Percentiles rank a stretch among this genome's conserved stretches.
Evolutionary conservation across 1,140 invertebrate species (phyloP).

Genomic region (Sycophila sp.): DNA sequence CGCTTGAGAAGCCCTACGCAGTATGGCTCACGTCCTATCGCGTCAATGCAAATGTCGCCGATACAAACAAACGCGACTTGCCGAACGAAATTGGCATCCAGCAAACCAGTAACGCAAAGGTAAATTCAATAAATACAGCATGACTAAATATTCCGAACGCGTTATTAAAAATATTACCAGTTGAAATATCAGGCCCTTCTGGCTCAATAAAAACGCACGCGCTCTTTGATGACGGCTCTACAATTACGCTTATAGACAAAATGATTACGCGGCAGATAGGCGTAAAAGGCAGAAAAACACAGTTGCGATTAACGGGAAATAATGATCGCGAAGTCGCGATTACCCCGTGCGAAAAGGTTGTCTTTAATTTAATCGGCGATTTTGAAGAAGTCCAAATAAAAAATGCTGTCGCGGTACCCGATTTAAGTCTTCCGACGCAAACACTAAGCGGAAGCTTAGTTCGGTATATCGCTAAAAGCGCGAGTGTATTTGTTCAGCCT

Average conservation of each 20-base stretch:
- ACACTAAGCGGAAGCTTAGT: not conserved
- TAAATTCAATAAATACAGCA: not conserved
- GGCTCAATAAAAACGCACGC: not conserved
- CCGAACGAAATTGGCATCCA: not conserved
- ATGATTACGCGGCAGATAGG: not conserved
- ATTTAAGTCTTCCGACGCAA: not conserved
- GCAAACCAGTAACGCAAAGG: not conserved
- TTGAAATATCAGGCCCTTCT: not conserved
- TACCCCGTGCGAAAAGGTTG: not conserved
- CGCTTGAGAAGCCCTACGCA: too few relatives aligned
- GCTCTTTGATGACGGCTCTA: not conserved
- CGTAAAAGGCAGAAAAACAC: not conserved
- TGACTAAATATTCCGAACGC: not conserved
- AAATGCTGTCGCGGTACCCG: not conserved
- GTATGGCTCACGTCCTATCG: not conserved
- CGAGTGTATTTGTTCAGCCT: not conserved
- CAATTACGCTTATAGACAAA: not conserved
- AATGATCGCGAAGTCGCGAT: not conserved
- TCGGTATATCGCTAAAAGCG: not conserved
- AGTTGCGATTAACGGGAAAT: not conserved
- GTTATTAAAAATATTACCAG: not conserved
- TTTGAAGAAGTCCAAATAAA: not conserved
- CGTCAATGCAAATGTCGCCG: not conserved
- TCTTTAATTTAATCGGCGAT: not conserved
- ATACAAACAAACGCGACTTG: not conserved